A percentile compares a stretch with the other conserved stretches of the same genome.
phyloP scores from a whole-genome alignment of 2,888 invertebrate species.

The Thera britannica region DNA sequence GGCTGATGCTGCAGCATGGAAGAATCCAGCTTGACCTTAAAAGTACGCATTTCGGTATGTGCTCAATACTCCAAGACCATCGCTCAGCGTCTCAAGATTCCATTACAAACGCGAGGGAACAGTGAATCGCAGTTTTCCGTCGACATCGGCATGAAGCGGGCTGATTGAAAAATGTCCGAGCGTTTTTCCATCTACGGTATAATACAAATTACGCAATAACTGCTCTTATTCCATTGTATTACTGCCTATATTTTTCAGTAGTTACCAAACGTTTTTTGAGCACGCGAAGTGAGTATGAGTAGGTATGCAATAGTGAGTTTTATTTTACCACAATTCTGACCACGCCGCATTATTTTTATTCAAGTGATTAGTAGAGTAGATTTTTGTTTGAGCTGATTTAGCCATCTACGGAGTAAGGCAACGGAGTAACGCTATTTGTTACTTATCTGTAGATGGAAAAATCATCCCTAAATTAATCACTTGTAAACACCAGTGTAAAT shows the following conservation, averaged over 20 bases:
- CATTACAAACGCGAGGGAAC: conserved; percentile 36
- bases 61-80: conserved; percentile 25
- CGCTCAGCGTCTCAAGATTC: conserved; percentile 36
- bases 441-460: too few species aligned
- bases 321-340: background rate
- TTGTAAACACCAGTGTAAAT: too few species aligned
- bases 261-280: background rate
- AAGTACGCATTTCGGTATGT: conserved; percentile 19
- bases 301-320: background rate
- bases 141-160: conserved; percentile 35
- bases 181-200: conserved; percentile 19
- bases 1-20: background rate
- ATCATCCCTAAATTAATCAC: too few species aligned
- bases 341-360: too few species aligned
- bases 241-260: background rate
- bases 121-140: conserved; percentile 34
- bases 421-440: too few species aligned
- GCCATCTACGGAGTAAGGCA: too few species aligned
- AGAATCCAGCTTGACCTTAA: conserved; percentile 1
- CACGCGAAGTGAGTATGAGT: background rate
- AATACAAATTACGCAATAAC: background rate
- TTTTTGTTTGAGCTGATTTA: too few species aligned
- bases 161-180: conserved; percentile 44
- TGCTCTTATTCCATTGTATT: background rate
- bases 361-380: too few species aligned